Percentiles rank a stretch among this genome's conserved stretches.
phyloP scores from a whole-genome alignment of 64 coral and sea anemone species.

The Hydrozoanthus tunicans region DNA sequence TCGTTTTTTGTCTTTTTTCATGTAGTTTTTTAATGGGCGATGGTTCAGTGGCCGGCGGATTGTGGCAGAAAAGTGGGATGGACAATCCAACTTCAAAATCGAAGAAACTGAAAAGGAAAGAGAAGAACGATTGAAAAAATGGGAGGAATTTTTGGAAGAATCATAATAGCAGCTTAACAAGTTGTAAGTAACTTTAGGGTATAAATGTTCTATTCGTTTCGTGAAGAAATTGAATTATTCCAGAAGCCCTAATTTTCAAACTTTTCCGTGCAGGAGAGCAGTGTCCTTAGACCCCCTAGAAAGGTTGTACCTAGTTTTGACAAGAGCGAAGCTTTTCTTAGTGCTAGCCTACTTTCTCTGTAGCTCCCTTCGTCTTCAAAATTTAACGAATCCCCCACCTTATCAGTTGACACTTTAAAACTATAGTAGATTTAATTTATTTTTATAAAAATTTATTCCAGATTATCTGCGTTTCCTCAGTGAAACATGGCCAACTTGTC shows the following conservation, averaged over 20 bases:
- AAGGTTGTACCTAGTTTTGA: background rate
- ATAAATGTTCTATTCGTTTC: too few relatives aligned
- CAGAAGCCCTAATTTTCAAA: too few relatives aligned
- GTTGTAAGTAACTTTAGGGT: too few relatives aligned
- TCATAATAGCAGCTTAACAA: background rate
- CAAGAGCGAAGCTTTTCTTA: background rate
- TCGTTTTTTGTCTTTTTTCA: background rate
- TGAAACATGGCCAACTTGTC: too few relatives aligned
- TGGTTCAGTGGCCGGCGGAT: slow-evolving; percentile 48
- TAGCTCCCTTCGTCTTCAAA: background rate
- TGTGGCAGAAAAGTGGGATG: slow-evolving; percentile 52
- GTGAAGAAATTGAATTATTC: too few relatives aligned
- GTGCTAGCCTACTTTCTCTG: background rate
- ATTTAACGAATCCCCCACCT: background rate
- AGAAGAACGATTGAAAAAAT: slow-evolving; percentile 48
- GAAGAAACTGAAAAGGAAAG: slow-evolving; percentile 49
- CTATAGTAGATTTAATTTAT: too few relatives aligned
- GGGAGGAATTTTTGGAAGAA: slow-evolving; percentile 47
- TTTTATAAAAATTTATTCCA: too few relatives aligned
- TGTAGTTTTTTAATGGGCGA: slow-evolving; percentile 54
- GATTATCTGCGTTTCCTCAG: too few relatives aligned
- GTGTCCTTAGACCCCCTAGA: background rate
- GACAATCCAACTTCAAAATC: slow-evolving; percentile 37
- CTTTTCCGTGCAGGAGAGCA: background rate
- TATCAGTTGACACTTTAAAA: too few relatives aligned